phyloP scores from a whole-genome alignment of 1,140 invertebrate species.

The Galleria mellonella region DNA sequence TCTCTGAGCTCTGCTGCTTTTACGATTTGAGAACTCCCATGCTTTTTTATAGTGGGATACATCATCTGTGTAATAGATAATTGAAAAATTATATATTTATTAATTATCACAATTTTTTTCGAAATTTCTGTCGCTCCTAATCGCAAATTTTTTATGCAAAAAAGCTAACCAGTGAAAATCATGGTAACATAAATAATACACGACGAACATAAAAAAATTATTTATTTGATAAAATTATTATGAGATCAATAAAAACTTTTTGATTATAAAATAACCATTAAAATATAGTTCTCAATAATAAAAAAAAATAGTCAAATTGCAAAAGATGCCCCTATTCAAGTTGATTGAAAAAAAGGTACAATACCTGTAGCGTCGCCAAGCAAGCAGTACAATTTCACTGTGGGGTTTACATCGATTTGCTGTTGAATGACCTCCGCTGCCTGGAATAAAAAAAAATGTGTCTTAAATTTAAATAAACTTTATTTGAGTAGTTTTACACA shows the following conservation, averaged over 20 bases:
- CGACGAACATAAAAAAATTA: too few relatives aligned
- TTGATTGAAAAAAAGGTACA: neutral
- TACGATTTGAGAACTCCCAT: constrained; percentile 90
- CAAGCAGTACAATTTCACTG: constrained; percentile 91
- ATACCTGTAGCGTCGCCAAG: constrained; percentile 80
- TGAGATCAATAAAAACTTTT: too few relatives aligned
- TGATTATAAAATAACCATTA: too few relatives aligned
- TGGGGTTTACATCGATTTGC: constrained; percentile 86
- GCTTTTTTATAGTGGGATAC: constrained; percentile 91
- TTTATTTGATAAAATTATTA: too few relatives aligned
- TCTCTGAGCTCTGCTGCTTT: constrained; percentile 86
- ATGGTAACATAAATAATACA: too few relatives aligned
- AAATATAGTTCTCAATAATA: too few relatives aligned
- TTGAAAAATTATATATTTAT: too few relatives aligned
- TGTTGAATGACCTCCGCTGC: constrained; percentile 91
- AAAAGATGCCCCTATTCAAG: too few relatives aligned
- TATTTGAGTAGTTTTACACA: neutral
- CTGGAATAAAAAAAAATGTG: constrained; percentile 58
- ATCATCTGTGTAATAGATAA: constrained; percentile 75
- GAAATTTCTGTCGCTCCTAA: too few relatives aligned
- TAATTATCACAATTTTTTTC: too few relatives aligned
- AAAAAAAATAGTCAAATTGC: too few relatives aligned
- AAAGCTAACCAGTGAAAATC: too few relatives aligned
- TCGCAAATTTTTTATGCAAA: neutral
- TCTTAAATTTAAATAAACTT: neutral